Evolutionary conservation across 1,140 invertebrate species (phyloP), one percentile per base, ranked within the genome.

Genomic region (Papilio polytes): DNA sequence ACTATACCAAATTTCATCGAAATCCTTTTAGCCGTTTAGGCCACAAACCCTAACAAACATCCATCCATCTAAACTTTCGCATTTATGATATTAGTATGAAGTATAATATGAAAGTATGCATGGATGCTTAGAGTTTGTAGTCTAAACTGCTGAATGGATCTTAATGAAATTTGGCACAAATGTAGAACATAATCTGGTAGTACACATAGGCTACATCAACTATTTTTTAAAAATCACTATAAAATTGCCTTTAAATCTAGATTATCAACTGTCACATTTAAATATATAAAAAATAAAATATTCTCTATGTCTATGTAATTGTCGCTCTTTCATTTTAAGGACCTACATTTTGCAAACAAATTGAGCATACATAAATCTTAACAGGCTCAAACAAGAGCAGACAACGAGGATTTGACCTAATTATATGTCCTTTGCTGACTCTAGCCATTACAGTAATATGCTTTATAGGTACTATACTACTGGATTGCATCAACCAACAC

Each of bases 391-490:
- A 66, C 26, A 66, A 31, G 22, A 31, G 26, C 63, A 15, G 22
- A 66, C 26, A 66, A 66, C 63, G 26, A 66, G 63, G 63, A 66
- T 66, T 66, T 66, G 63, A 66, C 63, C 63, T 31, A 26, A 66
- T 66, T 66, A 31, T 66, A 31, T 66, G 26, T 66, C 63, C 63
- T 66, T 66, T 66, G 63, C 63, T 66, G 12, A 26, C 3, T 13
- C 22, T 31, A 31, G 63, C 3, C 63, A 66, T 31, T 66, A 66
- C 1, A 31, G 63, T 31, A 18, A 66, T 66, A 66, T 26, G 22
- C n/a, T n/a, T n/a, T n/a, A 7, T 3, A 3, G 10, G 12, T 12
- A 26, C 20, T 26, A 66, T 26, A 3, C 26, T 59, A 36, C 4
- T 20, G 3, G n/a, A 59, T 59, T n/a, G n/a, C 56, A 59, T 59